Base-by-base conservation (phyloP, 53 echinoderm and acorn worm species). In the Paracentrotus lividus region DNA sequence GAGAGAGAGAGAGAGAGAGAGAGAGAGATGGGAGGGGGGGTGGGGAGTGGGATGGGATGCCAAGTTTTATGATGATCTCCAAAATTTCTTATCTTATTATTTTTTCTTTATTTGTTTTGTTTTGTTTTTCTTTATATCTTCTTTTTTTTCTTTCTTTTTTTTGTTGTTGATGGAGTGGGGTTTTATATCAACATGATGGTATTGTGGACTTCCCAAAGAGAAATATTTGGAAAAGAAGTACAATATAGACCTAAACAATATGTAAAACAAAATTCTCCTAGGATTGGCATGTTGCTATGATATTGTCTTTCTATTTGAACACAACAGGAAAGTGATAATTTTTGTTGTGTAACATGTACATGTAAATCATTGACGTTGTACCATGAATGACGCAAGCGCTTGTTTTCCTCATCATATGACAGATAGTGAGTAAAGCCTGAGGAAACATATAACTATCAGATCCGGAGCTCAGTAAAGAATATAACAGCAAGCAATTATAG, bases 361-460 rank as follows among this genome's bases (percentile, higher is more conserved):
- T 66, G 66, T 8, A 27, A 66, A 31, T 31, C 66, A 66, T 66
- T 32, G 66, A 31, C 66, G 29, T 66, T 66, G 66, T 66, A 32
- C 66, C 66, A 66, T 66, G 72, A 72, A 72, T 72, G 72, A 72
- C 72, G 72, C 21, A 40, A 72, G 40, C 40, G 72, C 40, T 72
- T 72, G 38, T 72, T 72, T 72, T 36, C 40, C 72, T 40, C 38
- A 72, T 72, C 40, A 40, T 38, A 38, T 38, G 20, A 40, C 12
- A 64, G 72, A 40, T 72, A 72, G 40, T 38, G 32, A n/a, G 13
- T 32, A 67, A 32, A 67, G 12, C 15, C 52, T 0, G 9, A 15
- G 57, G 20, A 21, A 57, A 57, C 18, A 40, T 36, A 72, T 72
- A 24, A 61, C 26, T 61, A 61, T n/a, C 20, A 18, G 61, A 61